phyloP scores from a whole-genome alignment of 2,888 invertebrate species.

The Stenoptilia bipunctidactyla region DNA sequence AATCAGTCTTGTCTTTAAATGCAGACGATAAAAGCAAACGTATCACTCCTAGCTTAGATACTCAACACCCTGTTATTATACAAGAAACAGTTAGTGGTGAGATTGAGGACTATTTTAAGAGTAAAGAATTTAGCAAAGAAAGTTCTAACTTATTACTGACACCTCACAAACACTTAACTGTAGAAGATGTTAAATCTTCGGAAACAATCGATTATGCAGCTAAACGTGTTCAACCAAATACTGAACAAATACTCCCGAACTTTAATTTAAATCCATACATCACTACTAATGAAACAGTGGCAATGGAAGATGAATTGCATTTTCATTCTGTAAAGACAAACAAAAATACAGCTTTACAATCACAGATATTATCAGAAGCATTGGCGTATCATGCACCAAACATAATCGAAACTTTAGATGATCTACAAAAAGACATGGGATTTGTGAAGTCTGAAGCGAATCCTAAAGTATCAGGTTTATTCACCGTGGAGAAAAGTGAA shows the following conservation, averaged over 20 bases:
- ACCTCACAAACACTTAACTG: not conserved
- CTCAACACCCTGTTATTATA: no score
- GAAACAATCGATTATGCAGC: not conserved
- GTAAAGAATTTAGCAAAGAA: not conserved
- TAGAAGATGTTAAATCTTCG: not conserved
- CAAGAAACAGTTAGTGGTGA: not conserved
- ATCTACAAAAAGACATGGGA: no score
- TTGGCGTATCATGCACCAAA: no score
- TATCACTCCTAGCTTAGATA: no score
- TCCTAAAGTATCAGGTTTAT: no score
- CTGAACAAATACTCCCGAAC: not conserved
- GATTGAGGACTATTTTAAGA: not conserved
- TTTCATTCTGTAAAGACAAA: no score
- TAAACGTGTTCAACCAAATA: not conserved
- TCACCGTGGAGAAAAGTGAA: no score
- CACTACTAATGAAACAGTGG: not conserved
- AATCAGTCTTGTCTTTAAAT: not conserved
- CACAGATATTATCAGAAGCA: no score
- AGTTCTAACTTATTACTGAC: not conserved
- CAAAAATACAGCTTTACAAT: no score
- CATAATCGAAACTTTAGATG: no score
- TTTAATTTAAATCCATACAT: not conserved
- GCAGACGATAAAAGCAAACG: no score
- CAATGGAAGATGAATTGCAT: not conserved
- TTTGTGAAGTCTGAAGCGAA: no score